phyloP scores from a whole-genome alignment of 2,113 vertebrate species.

The Lynx canadensis region DNA sequence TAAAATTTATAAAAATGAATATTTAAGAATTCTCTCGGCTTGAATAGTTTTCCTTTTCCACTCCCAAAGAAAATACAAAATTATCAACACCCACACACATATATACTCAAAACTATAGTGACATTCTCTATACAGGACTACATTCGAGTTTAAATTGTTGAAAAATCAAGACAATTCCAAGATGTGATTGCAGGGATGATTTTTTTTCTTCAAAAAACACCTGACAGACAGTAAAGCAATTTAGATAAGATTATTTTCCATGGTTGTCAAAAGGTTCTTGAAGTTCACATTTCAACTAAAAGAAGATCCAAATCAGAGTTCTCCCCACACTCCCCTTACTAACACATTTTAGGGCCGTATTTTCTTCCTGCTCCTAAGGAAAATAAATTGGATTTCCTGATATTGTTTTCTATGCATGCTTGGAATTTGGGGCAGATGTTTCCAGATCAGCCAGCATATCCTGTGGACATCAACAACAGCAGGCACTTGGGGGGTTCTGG shows the following conservation, averaged over 20 bases:
- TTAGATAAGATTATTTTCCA: background rate
- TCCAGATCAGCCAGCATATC: background rate
- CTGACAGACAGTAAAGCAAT: slow-evolving; percentile 30
- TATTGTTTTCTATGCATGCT: background rate
- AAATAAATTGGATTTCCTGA: background rate
- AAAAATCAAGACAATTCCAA: slow-evolving; percentile 61
- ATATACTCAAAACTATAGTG: slow-evolving; percentile 55
- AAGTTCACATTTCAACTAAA: background rate
- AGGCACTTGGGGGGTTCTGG: background rate
- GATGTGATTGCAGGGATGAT: slow-evolving; percentile 36
- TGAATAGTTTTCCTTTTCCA: slow-evolving; percentile 60
- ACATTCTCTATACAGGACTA: slow-evolving; percentile 35
- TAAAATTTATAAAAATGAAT: slow-evolving; percentile 81
- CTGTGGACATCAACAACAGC: background rate
- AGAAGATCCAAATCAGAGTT: background rate
- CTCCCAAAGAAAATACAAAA: slow-evolving; percentile 72
- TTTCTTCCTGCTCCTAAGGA: background rate
- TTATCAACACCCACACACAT: slow-evolving; percentile 56
- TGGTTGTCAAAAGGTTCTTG: background rate
- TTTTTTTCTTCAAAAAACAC: slow-evolving; percentile 5
- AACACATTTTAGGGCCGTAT: background rate
- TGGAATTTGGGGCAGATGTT: background rate
- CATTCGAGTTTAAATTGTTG: background rate
- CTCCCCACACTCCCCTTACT: background rate
- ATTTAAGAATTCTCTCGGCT: slow-evolving; percentile 33